Evolutionary conservation across 2,113 vertebrate genomes (phyloP), one percentile per base, ranked within the genome.

Genomic region (Chloropsis cyanopogon): DNA sequence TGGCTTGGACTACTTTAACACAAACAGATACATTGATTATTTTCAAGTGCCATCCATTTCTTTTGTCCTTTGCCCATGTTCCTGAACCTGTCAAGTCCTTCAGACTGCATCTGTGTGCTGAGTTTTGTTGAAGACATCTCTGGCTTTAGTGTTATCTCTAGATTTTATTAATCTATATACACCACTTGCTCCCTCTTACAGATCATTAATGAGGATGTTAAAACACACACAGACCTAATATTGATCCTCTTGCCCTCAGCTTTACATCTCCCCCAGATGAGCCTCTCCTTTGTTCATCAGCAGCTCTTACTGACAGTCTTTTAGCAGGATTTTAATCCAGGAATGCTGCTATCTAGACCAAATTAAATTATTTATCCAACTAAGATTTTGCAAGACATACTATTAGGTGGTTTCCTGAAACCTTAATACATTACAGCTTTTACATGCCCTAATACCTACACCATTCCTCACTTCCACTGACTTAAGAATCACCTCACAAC

Each of bases 331-430:
- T 91, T 93, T 92, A 96, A 73, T 76, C 82, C 72, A 76, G 54
- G 76, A 96, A 78, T 29, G 73, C 44, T 92, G 65, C 85, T 78
- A 60, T 50, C 80, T 75, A 95, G 80, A 93, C 47, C 72, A 90
- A 95, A 95, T 82, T 96, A 77, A 97, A 96, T 96, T 97, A 96
- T 96, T 96, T 94, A 96, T 95, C 84, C 33, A 95, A 70, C 78
- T 88, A 91, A 90, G 81, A 95, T 93, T 90, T 95, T 86, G 64
- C 79, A 90, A 91, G 82, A 94, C 33, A 3, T 50, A 77, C 49
- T 81, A 84, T 81, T 92, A 92, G 91, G 80, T 52, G 49, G 69
- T 95, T 94, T 92, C 56, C 90, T 91, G 88, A 96, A 94, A 87
- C 70, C 60, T 72, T 93, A 91, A 90, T 84, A 92, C 69, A 60